Percentiles rank a stretch among this genome's conserved stretches.
phyloP scores from a whole-genome alignment of 1,140 invertebrate species.

The Choristoneura fumiferana region DNA sequence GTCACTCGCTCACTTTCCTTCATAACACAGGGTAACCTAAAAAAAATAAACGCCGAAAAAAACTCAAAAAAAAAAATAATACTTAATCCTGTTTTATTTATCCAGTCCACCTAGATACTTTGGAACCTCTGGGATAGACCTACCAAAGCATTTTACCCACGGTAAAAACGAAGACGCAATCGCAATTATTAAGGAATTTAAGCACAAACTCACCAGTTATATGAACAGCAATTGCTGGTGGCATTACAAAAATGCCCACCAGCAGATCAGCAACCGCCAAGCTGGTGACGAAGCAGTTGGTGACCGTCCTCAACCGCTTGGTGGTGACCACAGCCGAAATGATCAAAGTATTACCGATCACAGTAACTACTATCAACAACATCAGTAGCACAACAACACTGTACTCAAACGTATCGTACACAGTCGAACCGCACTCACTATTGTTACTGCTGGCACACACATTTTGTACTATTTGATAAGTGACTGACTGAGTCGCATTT shows the following conservation, averaged over 20 bases:
- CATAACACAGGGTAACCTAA: no score
- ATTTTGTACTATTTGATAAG: constrained; percentile 29
- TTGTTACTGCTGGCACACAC: constrained; percentile 26
- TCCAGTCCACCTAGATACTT: no score
- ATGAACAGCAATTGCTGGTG: constrained; percentile 89
- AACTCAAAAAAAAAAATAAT: no score
- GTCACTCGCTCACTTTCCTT: no score
- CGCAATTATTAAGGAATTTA: no score
- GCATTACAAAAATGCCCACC: constrained; percentile 96
- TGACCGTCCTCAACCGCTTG: constrained; percentile 92
- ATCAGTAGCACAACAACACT: constrained; percentile 75
- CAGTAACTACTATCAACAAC: constrained; percentile 81
- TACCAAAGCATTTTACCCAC: no score
- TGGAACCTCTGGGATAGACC: no score
- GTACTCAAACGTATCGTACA: constrained; percentile 60
- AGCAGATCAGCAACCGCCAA: constrained; percentile 94
- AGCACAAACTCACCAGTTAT: constrained; percentile 79
- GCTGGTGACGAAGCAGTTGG: constrained; percentile 97
- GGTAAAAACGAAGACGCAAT: no score
- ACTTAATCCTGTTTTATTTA: no score
- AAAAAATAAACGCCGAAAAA: no score
- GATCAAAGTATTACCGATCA: constrained; percentile 93
- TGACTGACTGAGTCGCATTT: constrained; percentile 40
- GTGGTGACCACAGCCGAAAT: constrained; percentile 95
- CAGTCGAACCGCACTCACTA: not conserved